These are phyloP conservation scores for Acanthochromis polyacanthus DNA, from an alignment of 2,113 vertebrate species.

Conservation along the genomic window DNA sequence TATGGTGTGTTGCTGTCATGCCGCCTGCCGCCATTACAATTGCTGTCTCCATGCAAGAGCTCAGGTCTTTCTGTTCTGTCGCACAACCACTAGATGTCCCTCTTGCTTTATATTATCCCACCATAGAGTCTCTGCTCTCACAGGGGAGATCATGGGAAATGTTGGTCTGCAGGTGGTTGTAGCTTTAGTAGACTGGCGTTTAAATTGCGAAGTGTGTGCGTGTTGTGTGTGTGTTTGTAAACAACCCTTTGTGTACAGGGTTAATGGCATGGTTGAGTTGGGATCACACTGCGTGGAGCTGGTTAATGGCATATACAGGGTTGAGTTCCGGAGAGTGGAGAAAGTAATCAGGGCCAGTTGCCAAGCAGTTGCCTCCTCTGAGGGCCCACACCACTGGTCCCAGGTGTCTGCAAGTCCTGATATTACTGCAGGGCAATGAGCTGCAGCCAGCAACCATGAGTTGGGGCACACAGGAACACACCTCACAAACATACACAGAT, in stretches of 20 bases:
- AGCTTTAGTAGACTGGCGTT: conserved; percentile 17
- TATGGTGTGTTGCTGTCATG: too few relatives aligned
- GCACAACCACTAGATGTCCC: conserved; percentile 65
- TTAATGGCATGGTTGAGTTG: conserved; percentile 71
- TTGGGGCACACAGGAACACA: conserved; percentile 19
- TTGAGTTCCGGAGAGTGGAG: conserved; percentile 82
- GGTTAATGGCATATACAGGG: conserved; percentile 80
- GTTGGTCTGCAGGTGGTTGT: conserved; percentile 19
- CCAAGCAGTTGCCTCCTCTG: conserved; percentile 76
- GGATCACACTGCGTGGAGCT: conserved; percentile 65
- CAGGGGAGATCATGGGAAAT: conserved; percentile 6
- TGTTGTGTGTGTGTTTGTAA: conserved; percentile 53
- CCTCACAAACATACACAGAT: conserved; percentile 1
- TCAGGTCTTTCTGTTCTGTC: background rate
- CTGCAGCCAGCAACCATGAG: conserved; percentile 75
- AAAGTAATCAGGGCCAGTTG: conserved; percentile 84
- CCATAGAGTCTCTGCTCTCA: background rate
- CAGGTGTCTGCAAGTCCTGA: conserved; percentile 79
- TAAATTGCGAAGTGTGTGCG: conserved; percentile 38
- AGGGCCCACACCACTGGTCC: conserved; percentile 75
- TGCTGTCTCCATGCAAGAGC: background rate
- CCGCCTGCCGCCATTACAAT: background rate
- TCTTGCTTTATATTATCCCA: background rate
- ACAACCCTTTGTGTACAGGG: conserved; percentile 69
- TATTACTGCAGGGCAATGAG: conserved; percentile 84